These are phyloP conservation scores for Cassiopea xamachana DNA, from an alignment of 30 jellyfish, hydroid and myxozoan genomes.

Conservation along the genomic window DNA sequence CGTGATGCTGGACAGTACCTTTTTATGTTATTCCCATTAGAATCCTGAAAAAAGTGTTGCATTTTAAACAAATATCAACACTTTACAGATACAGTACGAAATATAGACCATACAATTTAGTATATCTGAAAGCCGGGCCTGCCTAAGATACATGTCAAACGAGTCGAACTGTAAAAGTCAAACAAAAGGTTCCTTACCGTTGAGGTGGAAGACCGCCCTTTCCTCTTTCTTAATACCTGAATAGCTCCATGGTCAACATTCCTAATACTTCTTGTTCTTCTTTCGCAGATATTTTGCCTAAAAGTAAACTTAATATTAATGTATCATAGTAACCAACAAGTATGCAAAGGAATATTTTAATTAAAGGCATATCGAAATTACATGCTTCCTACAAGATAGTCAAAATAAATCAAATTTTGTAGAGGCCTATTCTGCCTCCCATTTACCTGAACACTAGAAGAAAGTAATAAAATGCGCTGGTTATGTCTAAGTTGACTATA, in stretches of 20 bases:
- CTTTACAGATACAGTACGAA: neutral
- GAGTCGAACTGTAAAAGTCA: slow-evolving; percentile 3
- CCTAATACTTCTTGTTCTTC: slow-evolving; percentile 1
- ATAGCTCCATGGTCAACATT: neutral
- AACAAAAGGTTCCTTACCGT: slow-evolving; percentile 47
- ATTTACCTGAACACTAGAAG: no score
- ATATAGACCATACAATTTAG: neutral
- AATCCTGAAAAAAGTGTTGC: neutral
- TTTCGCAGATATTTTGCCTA: neutral
- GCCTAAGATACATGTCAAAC: slow-evolving; percentile 12
- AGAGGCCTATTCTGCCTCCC: no score
- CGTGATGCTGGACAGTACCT: slow-evolving; percentile 8
- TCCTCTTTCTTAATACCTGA: slow-evolving; percentile 37
- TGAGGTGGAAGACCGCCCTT: slow-evolving; percentile 71
- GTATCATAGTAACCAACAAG: no score
- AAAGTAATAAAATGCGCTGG: no score
- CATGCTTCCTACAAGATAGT: no score
- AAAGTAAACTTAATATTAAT: neutral
- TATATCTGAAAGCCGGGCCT: neutral
- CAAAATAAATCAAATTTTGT: no score
- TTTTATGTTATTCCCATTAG: slow-evolving; percentile 16
- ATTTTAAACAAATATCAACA: neutral
- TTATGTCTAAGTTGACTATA: no score
- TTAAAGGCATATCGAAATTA: neutral
- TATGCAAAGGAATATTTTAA: neutral